Conservation (phyloP, 2,888 invertebrate species). For the Dryadula phaetusa region DNA sequence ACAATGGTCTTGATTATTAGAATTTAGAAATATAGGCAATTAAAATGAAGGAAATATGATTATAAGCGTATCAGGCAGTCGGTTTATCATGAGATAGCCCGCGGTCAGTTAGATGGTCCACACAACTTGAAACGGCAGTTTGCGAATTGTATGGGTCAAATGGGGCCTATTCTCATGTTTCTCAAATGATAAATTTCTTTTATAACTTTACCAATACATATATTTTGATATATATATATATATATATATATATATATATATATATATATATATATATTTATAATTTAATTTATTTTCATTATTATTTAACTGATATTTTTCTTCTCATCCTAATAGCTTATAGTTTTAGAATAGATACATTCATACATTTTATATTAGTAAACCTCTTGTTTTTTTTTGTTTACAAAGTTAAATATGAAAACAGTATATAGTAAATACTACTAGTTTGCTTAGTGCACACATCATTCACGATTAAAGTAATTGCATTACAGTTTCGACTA, state of each 20-base stretch:
- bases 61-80: slow-evolving; percentile 19
- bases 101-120: slow-evolving; percentile 33
- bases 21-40: neutral
- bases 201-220: neutral
- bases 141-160: slow-evolving; percentile 26
- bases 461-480: neutral
- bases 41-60: slow-evolving; percentile 23
- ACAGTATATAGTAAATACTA: neutral
- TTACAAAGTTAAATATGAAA: neutral
- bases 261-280: too few relatives aligned
- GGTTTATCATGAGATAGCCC: slow-evolving; percentile 37
- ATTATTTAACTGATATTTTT: too few relatives aligned
- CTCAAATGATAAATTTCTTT: slow-evolving; percentile 11
- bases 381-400: neutral
- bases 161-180: slow-evolving; percentile 12
- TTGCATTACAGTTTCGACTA: neutral
- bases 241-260: too few relatives aligned
- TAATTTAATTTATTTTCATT: too few relatives aligned
- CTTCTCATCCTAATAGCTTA: too few relatives aligned
- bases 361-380: too few relatives aligned
- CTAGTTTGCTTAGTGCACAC: slow-evolving; percentile 14
- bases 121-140: slow-evolving; percentile 39
- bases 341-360: too few relatives aligned
- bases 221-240: neutral
- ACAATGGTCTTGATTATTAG: too few relatives aligned